These are phyloP conservation scores for Loxodonta africana DNA, from an alignment of 2,113 vertebrate genomes.

Conservation along the genomic window DNA sequence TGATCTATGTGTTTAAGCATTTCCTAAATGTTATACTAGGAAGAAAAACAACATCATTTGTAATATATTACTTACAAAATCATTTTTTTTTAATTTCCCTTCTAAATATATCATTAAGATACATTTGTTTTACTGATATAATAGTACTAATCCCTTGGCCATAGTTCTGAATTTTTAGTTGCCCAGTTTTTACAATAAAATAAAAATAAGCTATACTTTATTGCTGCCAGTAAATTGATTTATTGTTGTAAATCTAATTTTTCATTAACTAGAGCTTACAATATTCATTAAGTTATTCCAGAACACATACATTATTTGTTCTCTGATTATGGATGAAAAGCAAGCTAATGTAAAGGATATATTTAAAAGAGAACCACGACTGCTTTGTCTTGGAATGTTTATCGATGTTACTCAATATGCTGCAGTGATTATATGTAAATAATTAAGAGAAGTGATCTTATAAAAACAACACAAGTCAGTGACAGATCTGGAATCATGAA, in stretches of 20 bases:
- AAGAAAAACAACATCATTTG: background rate
- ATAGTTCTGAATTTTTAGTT: background rate
- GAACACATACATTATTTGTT: background rate
- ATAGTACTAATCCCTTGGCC: background rate
- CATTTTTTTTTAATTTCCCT: background rate
- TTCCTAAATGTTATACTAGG: background rate
- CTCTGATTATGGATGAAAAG: background rate
- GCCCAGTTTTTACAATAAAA: background rate
- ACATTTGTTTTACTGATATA: background rate
- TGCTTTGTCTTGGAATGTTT: background rate
- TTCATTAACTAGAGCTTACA: background rate
- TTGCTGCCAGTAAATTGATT: background rate
- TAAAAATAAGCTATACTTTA: background rate
- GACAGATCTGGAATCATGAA: background rate
- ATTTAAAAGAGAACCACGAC: constrained; percentile 3
- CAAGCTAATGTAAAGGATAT: background rate
- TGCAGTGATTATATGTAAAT: background rate
- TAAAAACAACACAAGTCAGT: background rate
- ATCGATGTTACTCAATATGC: background rate
- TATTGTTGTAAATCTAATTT: background rate
- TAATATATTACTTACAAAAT: background rate
- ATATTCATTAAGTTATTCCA: background rate
- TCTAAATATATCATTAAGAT: background rate
- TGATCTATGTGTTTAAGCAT: background rate
- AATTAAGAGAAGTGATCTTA: constrained; percentile 1